A percentile compares a stretch with the other conserved stretches of the same genome.
Conservation (phyloP, 2,888 invertebrate genomes). For the Ectemnius continuus region DNA sequence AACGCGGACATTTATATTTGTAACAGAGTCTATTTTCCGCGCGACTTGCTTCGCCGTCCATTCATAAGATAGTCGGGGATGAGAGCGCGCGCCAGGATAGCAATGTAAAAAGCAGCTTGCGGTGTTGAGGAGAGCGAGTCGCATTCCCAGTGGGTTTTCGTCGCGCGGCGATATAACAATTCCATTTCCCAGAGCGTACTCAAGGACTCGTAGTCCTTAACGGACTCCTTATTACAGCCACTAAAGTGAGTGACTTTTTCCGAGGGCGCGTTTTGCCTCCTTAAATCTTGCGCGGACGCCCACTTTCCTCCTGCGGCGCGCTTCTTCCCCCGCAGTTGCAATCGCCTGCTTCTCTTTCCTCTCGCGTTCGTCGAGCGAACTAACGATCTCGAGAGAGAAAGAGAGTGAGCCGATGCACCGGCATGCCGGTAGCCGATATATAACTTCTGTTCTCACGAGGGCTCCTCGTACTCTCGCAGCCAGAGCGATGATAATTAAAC, state of each 20-base stretch:
- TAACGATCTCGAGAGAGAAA: conserved; percentile 40
- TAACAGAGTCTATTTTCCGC: too few species aligned
- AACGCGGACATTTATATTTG: too few species aligned
- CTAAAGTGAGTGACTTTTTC: conserved; percentile 37
- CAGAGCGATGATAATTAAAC: conserved; percentile 72
- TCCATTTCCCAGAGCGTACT: conserved; percentile 30
- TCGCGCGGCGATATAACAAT: conserved; percentile 23
- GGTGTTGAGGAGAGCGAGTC: conserved; percentile 28
- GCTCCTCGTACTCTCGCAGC: conserved; percentile 3
- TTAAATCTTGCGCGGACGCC: conserved; percentile 42
- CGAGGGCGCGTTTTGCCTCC: conserved; percentile 30
- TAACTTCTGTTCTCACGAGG: conserved; percentile 63
- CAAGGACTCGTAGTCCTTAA: not conserved
- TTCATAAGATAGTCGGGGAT: too few species aligned
- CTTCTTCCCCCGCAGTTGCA: conserved; percentile 33
- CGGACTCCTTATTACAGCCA: conserved; percentile 29
- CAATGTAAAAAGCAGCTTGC: too few species aligned
- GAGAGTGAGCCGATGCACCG: conserved; percentile 13
- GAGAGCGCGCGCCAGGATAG: too few species aligned
- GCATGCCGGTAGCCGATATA: conserved; percentile 65
- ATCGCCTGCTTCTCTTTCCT: conserved; percentile 29
- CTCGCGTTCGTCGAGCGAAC: not conserved
- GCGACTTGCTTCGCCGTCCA: too few species aligned
- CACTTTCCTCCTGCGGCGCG: conserved; percentile 23
- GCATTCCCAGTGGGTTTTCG: conserved; percentile 23